Conservation (phyloP, 37 sponge, comb jelly and placozoan species). For the Haliclona indistincta region DNA sequence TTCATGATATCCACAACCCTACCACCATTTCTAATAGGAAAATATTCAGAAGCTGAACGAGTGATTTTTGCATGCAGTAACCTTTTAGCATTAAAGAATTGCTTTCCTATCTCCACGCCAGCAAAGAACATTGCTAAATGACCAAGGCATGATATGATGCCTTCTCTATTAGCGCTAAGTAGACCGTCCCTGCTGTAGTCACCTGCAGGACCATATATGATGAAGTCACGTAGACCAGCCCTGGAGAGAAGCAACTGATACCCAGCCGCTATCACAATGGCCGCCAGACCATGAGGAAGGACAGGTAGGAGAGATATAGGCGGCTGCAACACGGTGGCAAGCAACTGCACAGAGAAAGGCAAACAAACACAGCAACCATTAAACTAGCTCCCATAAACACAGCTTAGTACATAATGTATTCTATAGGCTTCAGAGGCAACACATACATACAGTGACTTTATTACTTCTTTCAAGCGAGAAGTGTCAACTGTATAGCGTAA, state of each 20-base stretch:
- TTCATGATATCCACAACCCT: slow-evolving; percentile 5
- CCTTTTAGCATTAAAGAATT: slow-evolving; percentile 44
- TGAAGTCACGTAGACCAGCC: slow-evolving; percentile 53
- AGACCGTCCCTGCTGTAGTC: slow-evolving; percentile 62
- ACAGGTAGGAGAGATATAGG: slow-evolving; percentile 11
- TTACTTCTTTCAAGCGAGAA: too few relatives aligned
- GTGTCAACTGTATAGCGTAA: too few relatives aligned
- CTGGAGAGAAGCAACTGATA: slow-evolving; percentile 72
- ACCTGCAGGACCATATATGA: slow-evolving; percentile 65
- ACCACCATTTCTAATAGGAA: not conserved
- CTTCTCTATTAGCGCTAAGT: slow-evolving; percentile 92
- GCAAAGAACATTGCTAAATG: slow-evolving; percentile 79
- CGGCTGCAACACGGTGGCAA: slow-evolving; percentile 46
- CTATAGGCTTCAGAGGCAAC: too few relatives aligned
- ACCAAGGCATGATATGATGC: slow-evolving; percentile 85
- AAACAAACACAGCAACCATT: too few relatives aligned
- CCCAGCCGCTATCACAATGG: slow-evolving; percentile 7
- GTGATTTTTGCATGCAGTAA: too few relatives aligned
- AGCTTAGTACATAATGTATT: too few relatives aligned
- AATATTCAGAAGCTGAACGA: not conserved
- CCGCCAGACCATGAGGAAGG: slow-evolving; percentile 21
- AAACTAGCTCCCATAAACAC: too few relatives aligned
- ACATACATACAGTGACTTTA: too few relatives aligned
- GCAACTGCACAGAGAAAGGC: slow-evolving; percentile 29
- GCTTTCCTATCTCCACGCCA: slow-evolving; percentile 78